A percentile compares a stretch with the other conserved stretches of the same genome.
Conservation (phyloP, 2,888 invertebrate genomes). For the Mimachlamys varia region DNA sequence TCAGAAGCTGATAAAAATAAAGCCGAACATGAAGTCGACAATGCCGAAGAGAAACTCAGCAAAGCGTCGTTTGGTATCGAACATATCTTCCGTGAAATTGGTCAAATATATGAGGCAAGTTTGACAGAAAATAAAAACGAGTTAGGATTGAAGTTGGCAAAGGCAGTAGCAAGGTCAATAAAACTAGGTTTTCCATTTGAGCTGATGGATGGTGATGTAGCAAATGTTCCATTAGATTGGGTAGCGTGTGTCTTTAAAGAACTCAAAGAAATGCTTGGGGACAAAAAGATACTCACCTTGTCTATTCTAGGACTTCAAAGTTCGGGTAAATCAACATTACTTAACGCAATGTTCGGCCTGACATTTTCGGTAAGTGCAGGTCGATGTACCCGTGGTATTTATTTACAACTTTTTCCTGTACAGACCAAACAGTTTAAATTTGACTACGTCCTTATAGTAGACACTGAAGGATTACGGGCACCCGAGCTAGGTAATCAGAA, state of each 20-base stretch:
- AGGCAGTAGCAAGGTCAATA: not conserved
- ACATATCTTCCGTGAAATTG: constrained; percentile 43
- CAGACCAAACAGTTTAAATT: not conserved
- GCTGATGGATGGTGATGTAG: constrained; percentile 53
- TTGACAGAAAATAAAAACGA: not conserved
- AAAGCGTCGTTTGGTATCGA: constrained; percentile 42
- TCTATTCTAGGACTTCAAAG: constrained; percentile 54
- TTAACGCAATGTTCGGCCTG: constrained; percentile 51
- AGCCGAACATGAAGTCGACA: not conserved
- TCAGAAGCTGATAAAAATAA: not conserved
- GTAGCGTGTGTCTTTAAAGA: constrained; percentile 42
- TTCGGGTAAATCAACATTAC: constrained; percentile 52
- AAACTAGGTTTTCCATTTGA: constrained; percentile 50
- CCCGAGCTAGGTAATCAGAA: constrained; percentile 41
- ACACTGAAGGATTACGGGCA: constrained; percentile 53
- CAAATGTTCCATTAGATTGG: constrained; percentile 49
- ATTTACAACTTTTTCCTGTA: constrained; percentile 48
- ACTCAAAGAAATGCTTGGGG: not conserved
- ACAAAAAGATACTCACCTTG: constrained; percentile 39
- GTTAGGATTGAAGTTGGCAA: not conserved
- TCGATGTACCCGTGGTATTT: constrained; percentile 51
- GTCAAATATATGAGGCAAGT: constrained; percentile 43
- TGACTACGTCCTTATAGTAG: constrained; percentile 50
- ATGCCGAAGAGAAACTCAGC: not conserved
- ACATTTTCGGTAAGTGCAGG: constrained; percentile 53